Conservation (phyloP, 30 jellyfish, hydroid and myxozoan species). For the Calvadosia cruxmelitensis region DNA sequence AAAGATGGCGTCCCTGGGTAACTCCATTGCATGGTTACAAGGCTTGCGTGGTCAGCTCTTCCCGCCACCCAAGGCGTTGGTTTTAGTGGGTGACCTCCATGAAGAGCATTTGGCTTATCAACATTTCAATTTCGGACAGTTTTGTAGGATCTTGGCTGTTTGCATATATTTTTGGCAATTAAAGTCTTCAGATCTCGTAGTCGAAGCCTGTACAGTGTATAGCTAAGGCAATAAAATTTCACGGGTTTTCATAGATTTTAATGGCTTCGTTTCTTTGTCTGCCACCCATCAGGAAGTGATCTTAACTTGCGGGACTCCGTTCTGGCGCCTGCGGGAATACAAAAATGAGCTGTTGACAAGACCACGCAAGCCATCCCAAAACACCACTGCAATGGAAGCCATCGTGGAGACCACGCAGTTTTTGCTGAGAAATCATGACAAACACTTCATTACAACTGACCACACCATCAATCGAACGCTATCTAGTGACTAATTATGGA, state of each 20-base stretch:
- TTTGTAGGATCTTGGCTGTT: neutral
- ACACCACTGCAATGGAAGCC: neutral
- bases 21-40: neutral
- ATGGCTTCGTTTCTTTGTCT: neutral
- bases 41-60: neutral
- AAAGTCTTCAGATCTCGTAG: neutral
- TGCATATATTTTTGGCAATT: neutral
- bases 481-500: too few relatives aligned
- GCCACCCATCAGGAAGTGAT: neutral
- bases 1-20: neutral
- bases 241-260: too few relatives aligned
- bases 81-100: too few relatives aligned
- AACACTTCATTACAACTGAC: too few relatives aligned
- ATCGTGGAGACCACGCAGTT: too few relatives aligned
- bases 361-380: neutral
- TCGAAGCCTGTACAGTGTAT: neutral
- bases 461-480: too few relatives aligned
- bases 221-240: too few relatives aligned
- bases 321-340: neutral
- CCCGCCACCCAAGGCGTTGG: too few relatives aligned
- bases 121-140: neutral
- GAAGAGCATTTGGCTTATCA: neutral
- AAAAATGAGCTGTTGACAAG: neutral
- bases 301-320: neutral
- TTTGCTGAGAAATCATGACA: too few relatives aligned